Conservation (phyloP, 2,888 invertebrate species). For the Calliscelio sp. region DNA sequence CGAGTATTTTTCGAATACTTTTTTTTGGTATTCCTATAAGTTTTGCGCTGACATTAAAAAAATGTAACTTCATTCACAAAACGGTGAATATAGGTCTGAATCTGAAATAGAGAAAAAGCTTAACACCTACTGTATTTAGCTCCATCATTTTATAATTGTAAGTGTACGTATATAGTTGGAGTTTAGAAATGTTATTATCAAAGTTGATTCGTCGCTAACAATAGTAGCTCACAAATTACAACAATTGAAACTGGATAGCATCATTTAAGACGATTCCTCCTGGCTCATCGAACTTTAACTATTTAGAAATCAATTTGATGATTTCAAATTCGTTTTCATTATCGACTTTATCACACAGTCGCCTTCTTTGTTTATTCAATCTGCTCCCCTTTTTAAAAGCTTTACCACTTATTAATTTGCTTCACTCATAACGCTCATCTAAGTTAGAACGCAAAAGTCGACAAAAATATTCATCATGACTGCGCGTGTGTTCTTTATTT, state of each 20-base stretch:
- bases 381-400: conserved; percentile 16
- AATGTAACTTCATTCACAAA: conserved; percentile 51
- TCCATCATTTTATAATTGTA: conserved; percentile 59
- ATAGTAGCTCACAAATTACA: conserved; percentile 56
- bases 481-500: conserved; percentile 19
- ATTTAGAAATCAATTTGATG: conserved; percentile 63
- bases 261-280: conserved; percentile 48
- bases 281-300: conserved; percentile 66
- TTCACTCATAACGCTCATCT: background rate
- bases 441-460: conserved; percentile 41
- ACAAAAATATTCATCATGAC: conserved; percentile 49
- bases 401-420: conserved; percentile 7
- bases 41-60: conserved; percentile 57
- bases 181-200: conserved; percentile 73
- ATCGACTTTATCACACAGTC: conserved; percentile 47
- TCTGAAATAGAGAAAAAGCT: conserved; percentile 68
- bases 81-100: conserved; percentile 55
- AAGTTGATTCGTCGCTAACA: conserved; percentile 69
- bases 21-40: conserved; percentile 34
- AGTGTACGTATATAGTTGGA: conserved; percentile 68
- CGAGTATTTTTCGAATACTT: too few species aligned
- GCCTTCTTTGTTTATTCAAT: background rate
- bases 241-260: conserved; percentile 57
- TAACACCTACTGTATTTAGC: conserved; percentile 63
- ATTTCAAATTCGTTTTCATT: conserved; percentile 63